Conservation (phyloP, 2,113 vertebrate species). For the Macaca nemestrina region DNA sequence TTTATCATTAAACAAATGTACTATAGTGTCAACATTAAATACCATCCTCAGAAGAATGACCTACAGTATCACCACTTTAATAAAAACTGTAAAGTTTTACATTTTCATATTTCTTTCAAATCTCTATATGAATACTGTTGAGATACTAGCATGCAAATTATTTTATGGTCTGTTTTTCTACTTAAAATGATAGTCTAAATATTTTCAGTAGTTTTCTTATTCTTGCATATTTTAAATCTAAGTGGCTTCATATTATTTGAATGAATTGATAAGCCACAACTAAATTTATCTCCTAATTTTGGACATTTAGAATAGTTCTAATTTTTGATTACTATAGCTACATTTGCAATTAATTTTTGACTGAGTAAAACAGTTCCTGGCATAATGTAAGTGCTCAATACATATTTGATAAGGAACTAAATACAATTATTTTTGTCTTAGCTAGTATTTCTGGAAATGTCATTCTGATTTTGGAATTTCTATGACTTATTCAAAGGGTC, state of each 20-base stretch:
- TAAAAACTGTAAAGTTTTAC: neutral
- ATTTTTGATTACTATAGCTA: neutral
- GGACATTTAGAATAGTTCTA: neutral
- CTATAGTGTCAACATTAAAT: neutral
- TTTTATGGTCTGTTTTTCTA: neutral
- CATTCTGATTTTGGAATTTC: conserved; percentile 13
- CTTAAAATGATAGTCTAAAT: neutral
- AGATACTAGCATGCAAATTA: neutral
- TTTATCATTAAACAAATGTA: neutral
- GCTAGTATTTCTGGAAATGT: neutral
- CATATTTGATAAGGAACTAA: neutral
- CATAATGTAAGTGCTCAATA: neutral
- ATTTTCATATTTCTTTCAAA: conserved; percentile 16
- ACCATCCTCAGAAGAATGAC: neutral
- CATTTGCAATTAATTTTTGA: conserved; percentile 23
- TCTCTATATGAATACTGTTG: neutral
- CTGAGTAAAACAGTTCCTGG: neutral
- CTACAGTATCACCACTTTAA: neutral
- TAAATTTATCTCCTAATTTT: neutral
- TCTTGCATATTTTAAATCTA: neutral
- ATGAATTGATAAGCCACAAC: neutral
- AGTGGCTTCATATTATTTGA: conserved; percentile 25
- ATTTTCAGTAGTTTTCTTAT: neutral
- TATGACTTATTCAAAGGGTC: neutral
- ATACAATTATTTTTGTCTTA: neutral